phyloP scores from a whole-genome alignment of 2,113 vertebrate species.

The Nannobrachium achirus region DNA sequence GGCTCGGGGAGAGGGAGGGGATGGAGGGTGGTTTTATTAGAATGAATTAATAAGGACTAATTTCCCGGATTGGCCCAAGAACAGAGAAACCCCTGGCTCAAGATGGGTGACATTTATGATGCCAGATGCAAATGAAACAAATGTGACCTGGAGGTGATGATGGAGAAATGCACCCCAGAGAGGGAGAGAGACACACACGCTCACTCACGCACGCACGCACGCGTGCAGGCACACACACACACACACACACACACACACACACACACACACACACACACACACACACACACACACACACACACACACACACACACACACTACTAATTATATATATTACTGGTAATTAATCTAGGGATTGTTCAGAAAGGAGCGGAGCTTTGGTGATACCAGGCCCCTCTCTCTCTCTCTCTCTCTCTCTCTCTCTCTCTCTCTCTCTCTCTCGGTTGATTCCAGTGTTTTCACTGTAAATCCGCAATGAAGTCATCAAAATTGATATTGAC shows the following conservation, averaged over 20 bases:
- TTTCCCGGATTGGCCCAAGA: constrained; percentile 70
- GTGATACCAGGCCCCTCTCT: constrained; percentile 66
- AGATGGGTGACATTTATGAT: constrained; percentile 75
- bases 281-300: neutral
- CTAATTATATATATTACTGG: constrained; percentile 41
- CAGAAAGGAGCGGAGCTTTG: constrained; percentile 43
- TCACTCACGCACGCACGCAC: too few relatives aligned
- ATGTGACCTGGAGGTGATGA: constrained; percentile 31
- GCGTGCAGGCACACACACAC: too few relatives aligned
- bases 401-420: constrained; percentile 60
- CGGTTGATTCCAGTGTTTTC: constrained; percentile 63
- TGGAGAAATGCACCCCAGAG: constrained; percentile 1
- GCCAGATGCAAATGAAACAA: constrained; percentile 53
- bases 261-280: too few relatives aligned
- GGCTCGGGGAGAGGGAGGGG: constrained; percentile 63
- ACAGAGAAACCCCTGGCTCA: constrained; percentile 68
- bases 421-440: constrained; percentile 60
- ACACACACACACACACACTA: neutral
- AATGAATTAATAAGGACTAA: constrained; percentile 63
- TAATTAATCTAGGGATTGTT: constrained; percentile 49
- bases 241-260: too few relatives aligned
- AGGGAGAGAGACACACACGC: too few relatives aligned
- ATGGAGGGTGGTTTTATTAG: constrained; percentile 40
- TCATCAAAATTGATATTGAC: constrained; percentile 63
- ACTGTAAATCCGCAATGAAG: constrained; percentile 77